These are phyloP conservation scores for Zaprionus gabonicus DNA, from an alignment of 1,140 invertebrate species.

Conservation along the genomic window DNA sequence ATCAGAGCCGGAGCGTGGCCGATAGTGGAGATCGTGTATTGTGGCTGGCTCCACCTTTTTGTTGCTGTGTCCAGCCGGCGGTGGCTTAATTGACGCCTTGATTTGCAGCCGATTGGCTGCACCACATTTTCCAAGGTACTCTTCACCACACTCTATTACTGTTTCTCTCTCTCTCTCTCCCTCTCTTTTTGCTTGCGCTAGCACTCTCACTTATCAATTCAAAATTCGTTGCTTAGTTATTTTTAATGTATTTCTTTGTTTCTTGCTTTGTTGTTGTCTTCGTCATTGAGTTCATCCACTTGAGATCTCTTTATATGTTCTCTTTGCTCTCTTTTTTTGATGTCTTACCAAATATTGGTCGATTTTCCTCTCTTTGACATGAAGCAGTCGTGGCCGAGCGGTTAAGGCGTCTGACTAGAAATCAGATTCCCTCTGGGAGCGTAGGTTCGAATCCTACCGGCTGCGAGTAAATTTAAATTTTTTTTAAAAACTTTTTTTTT, in stretches of 20 bases:
- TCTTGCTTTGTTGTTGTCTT: constrained; percentile 13
- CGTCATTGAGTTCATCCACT: constrained; percentile 22
- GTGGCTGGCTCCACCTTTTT: constrained; percentile 48
- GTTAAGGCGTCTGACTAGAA: constrained; percentile 94
- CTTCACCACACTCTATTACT: background rate
- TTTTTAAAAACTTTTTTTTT: background rate
- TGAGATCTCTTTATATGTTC: constrained; percentile 3
- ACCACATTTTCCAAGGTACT: constrained; percentile 21
- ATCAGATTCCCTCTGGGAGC: constrained; percentile 93
- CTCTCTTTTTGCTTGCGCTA: background rate
- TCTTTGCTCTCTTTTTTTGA: background rate
- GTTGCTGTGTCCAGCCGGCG: constrained; percentile 42
- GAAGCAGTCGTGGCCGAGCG: constrained; percentile 87
- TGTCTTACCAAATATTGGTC: background rate
- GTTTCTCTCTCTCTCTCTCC: background rate
- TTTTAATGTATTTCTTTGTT: constrained; percentile 14
- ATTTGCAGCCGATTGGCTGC: constrained; percentile 45
- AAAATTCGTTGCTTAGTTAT: background rate
- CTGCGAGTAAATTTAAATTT: constrained; percentile 85
- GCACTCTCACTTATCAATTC: background rate
- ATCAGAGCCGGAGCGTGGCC: constrained; percentile 45
- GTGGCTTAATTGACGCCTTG: constrained; percentile 55
- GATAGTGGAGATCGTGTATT: constrained; percentile 34
- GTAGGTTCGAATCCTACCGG: constrained; percentile 94
- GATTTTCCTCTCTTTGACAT: background rate